phyloP scores from a whole-genome alignment of 2,113 vertebrate species.

The Sarotherodon lohbergeri region DNA sequence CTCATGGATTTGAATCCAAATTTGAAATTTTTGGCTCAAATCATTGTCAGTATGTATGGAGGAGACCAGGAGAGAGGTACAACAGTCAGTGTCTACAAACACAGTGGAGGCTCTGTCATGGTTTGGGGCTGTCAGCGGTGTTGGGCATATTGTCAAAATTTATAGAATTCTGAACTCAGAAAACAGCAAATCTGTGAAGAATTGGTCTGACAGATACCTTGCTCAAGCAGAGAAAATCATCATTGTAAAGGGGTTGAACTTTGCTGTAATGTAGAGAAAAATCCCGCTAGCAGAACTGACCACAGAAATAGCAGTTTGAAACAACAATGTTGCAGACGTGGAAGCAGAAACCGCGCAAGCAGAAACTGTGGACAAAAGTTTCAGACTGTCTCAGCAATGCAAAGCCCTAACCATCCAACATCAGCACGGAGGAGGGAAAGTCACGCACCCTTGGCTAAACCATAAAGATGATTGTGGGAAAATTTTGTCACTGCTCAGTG shows the following conservation, averaged over 20 bases:
- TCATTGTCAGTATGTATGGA: not conserved
- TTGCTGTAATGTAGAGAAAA: not conserved
- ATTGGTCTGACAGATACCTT: not conserved
- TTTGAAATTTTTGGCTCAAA: not conserved
- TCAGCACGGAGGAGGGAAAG: not conserved
- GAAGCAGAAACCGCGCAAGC: not conserved
- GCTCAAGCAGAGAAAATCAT: too few relatives aligned
- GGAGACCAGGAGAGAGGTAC: not conserved
- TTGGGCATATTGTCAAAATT: not conserved
- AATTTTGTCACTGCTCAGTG: not conserved
- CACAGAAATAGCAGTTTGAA: not conserved
- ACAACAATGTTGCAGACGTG: not conserved
- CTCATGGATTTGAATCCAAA: not conserved
- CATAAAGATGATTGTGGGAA: not conserved
- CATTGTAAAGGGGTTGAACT: not conserved
- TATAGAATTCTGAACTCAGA: not conserved
- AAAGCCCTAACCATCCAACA: not conserved
- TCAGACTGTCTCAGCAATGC: not conserved
- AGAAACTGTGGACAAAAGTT: not conserved
- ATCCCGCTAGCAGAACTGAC: not conserved
- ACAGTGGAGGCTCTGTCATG: not conserved
- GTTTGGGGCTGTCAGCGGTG: not conserved
- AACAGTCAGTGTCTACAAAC: not conserved
- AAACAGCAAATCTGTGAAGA: not conserved
- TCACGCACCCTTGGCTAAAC: not conserved